Conservation (phyloP, 2,888 invertebrate genomes). For the Drosophila mettleri region DNA sequence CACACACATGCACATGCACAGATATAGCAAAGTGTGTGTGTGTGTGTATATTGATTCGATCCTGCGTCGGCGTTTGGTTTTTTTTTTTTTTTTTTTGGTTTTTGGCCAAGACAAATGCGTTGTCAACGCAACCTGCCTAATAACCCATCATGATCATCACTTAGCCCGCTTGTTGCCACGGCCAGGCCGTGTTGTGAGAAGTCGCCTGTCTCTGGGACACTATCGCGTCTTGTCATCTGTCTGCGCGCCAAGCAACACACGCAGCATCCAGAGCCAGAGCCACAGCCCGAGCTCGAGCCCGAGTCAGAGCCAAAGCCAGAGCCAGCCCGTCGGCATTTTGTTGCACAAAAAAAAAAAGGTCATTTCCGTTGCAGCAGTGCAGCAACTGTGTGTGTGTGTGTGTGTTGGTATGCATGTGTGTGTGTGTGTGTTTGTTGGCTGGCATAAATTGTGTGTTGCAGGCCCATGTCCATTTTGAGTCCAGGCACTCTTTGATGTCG, state of each 20-base stretch:
- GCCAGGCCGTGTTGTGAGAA: constrained; percentile 7
- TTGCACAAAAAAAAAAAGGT: constrained; percentile 67
- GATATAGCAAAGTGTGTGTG: no score
- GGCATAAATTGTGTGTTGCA: constrained; percentile 78
- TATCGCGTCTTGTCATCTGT: constrained; percentile 78
- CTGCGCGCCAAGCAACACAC: constrained; percentile 69
- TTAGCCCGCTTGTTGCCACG: constrained; percentile 50
- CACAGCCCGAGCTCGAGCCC: constrained; percentile 9
- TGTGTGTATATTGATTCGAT: constrained; percentile 27
- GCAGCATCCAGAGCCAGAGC: constrained; percentile 26
- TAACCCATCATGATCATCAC: constrained; percentile 81
- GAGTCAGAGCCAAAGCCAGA: neutral
- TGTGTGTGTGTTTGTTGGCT: constrained; percentile 44
- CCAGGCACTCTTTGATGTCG: constrained; percentile 80
- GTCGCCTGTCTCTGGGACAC: constrained; percentile 60
- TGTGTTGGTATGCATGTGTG: constrained; percentile 7
- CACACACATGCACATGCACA: constrained; percentile 17
- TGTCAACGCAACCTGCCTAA: constrained; percentile 80
- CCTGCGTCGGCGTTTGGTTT: constrained; percentile 68
- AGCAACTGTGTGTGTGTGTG: constrained; percentile 22
- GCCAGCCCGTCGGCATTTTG: constrained; percentile 65
- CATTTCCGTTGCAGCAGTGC: constrained; percentile 70
- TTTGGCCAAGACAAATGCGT: constrained; percentile 73
- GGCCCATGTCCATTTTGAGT: constrained; percentile 79
- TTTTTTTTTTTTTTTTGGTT: neutral